A percentile compares a stretch with the other conserved stretches of the same genome.
Conservation (phyloP, 2,888 invertebrate genomes). For the Heteromurus nitidus region DNA sequence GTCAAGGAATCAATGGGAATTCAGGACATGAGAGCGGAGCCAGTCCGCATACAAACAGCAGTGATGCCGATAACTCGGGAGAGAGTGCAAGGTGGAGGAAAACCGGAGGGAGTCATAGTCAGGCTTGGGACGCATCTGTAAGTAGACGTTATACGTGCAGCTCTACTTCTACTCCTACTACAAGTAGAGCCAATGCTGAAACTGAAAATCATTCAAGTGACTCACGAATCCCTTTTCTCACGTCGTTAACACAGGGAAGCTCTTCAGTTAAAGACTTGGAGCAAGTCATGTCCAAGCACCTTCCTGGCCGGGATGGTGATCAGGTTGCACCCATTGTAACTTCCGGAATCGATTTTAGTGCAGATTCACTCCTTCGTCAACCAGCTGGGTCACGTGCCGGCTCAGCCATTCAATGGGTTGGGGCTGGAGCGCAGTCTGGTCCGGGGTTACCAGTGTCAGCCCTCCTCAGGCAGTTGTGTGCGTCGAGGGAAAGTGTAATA, state of each 20-base stretch:
- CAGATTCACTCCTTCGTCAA: slow-evolving; percentile 85
- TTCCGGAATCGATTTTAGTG: slow-evolving; percentile 86
- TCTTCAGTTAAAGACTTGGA: slow-evolving; percentile 92
- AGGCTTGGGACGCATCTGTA: slow-evolving; percentile 72
- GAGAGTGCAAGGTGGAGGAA: slow-evolving; percentile 72
- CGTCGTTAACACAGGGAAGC: slow-evolving; percentile 73
- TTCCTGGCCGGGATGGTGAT: slow-evolving; percentile 76
- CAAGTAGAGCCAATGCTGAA: no score
- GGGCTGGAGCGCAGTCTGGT: slow-evolving; percentile 73
- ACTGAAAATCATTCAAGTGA: neutral
- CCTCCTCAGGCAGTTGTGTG: slow-evolving; percentile 90
- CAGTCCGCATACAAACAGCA: slow-evolving; percentile 71
- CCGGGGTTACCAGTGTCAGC: slow-evolving; percentile 88
- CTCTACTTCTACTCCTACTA: no score
- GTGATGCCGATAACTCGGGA: slow-evolving; percentile 70
- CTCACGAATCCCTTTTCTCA: neutral
- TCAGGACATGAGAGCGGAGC: slow-evolving; percentile 71
- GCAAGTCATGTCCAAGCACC: slow-evolving; percentile 96
- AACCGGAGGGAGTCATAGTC: slow-evolving; percentile 68
- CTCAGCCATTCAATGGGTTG: slow-evolving; percentile 85
- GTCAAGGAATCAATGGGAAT: slow-evolving; percentile 66
- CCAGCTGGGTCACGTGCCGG: slow-evolving; percentile 72
- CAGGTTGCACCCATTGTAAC: slow-evolving; percentile 79
- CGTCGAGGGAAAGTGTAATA: slow-evolving; percentile 95
- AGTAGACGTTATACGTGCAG: slow-evolving; percentile 35